Percentiles rank a stretch among this genome's conserved stretches.
Conservation (phyloP, 2,797 vertebrate genomes). For the Alosa sapidissima region DNA sequence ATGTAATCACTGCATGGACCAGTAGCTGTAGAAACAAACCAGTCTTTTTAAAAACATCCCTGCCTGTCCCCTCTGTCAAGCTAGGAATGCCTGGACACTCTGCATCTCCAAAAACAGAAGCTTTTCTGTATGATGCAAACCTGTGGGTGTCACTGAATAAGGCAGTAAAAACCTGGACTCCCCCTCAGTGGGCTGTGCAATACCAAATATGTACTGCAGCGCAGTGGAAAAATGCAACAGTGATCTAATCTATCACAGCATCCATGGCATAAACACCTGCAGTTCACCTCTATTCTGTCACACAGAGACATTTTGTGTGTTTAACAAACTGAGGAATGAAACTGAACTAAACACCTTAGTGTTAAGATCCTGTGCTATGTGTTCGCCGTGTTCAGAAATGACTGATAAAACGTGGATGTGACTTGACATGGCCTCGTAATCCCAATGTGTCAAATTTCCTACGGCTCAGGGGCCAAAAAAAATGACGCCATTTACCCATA, state of each 20-base stretch:
- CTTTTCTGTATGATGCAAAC: not conserved
- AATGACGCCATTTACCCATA: not conserved
- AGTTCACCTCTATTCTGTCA: not conserved
- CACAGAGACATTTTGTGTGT: not conserved
- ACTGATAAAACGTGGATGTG: not conserved
- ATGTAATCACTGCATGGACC: slow-evolving; percentile 27
- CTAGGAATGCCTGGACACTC: not conserved
- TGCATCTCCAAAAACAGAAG: not conserved
- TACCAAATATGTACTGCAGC: slow-evolving; percentile 24
- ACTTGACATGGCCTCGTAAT: not conserved
- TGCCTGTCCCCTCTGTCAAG: slow-evolving; percentile 7
- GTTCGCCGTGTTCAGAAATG: not conserved
- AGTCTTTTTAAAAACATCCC: slow-evolving; percentile 28
- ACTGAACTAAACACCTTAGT: not conserved
- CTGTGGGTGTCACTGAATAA: not conserved
- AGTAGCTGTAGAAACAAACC: slow-evolving; percentile 33
- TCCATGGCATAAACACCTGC: not conserved
- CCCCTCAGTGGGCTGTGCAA: not conserved
- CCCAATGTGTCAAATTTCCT: slow-evolving; percentile 7
- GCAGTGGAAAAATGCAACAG: not conserved
- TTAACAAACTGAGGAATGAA: not conserved
- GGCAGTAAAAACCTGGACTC: not conserved
- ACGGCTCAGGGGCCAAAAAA: not conserved
- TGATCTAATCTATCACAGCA: not conserved
- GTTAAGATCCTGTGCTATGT: not conserved